Evolutionary conservation across 2,888 invertebrate species (phyloP).

Genomic region (Drosophila borborema): DNA sequence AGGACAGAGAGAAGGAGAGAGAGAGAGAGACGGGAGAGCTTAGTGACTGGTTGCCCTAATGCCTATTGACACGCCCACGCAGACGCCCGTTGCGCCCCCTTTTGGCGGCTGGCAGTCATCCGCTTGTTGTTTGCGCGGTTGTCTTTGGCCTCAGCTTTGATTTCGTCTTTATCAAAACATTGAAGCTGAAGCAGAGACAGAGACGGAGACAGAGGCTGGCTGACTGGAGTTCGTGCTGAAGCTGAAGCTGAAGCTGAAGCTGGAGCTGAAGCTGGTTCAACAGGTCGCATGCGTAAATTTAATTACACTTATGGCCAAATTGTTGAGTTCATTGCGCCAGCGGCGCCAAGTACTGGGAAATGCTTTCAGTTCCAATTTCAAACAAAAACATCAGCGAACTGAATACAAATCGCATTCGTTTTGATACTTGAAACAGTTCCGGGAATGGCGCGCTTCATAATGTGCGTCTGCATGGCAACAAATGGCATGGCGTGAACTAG

Average conservation of each 20-base stretch:
- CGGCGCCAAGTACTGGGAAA: conserved; percentile 13
- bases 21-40: not conserved
- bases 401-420: conserved; percentile 9
- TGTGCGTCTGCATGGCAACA: not conserved
- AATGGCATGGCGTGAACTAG: not conserved
- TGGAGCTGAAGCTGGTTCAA: conserved; percentile 10
- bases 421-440: conserved; percentile 34
- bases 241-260: not conserved
- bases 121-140: not conserved
- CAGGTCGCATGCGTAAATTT: conserved; percentile 60
- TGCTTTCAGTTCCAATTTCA: conserved; percentile 46
- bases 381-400: conserved; percentile 35
- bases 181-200: not conserved
- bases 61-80: conserved; percentile 37
- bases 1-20: no score
- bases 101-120: not conserved
- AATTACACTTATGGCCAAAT: conserved; percentile 67
- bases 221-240: not conserved
- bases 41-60: conserved; percentile 38
- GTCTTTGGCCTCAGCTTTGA: conserved; percentile 47
- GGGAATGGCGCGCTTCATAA: not conserved
- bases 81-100: not conserved
- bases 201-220: not conserved
- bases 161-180: conserved; percentile 48
- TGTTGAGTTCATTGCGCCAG: conserved; percentile 31